A percentile compares a stretch with the other conserved stretches of the same genome.
Evolutionary conservation across 2,888 invertebrate species (phyloP).

Genomic region (Gastracanthus pulcherrimus): DNA sequence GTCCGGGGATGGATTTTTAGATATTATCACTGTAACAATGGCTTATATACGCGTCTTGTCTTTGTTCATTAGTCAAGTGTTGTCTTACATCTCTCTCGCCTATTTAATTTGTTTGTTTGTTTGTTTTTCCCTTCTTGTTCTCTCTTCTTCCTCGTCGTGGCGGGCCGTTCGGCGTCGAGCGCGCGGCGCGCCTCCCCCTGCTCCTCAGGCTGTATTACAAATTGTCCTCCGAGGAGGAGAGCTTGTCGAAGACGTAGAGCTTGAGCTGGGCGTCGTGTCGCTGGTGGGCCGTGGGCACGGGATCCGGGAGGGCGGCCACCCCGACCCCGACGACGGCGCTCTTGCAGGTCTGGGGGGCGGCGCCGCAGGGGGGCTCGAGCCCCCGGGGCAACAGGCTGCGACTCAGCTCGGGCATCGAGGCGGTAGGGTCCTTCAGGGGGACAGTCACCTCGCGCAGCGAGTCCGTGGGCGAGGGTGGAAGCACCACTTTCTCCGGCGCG

Average conservation of each 20-base stretch:
- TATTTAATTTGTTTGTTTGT: conserved; percentile 16
- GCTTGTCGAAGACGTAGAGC: conserved; percentile 73
- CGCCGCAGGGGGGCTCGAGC: conserved; percentile 72
- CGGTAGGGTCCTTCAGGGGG: conserved; percentile 72
- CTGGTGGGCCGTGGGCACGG: conserved; percentile 66
- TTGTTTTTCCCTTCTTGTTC: not conserved
- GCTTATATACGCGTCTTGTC: conserved; percentile 35
- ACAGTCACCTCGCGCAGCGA: conserved; percentile 72
- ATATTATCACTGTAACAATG: conserved; percentile 46
- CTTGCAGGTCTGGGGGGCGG: conserved; percentile 72
- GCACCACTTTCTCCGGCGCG: conserved; percentile 88
- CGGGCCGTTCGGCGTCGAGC: too few species aligned
- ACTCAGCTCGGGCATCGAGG: conserved; percentile 73
- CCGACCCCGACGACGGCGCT: too few species aligned
- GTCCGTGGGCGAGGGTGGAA: conserved; percentile 82
- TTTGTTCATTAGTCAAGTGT: conserved; percentile 49
- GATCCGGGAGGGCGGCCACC: too few species aligned
- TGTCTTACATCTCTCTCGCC: conserved; percentile 34
- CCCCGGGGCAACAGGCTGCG: conserved; percentile 70
- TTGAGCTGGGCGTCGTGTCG: conserved; percentile 73
- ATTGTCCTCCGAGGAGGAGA: conserved; percentile 73
- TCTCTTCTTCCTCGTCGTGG: not conserved
- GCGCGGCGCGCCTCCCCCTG: not conserved
- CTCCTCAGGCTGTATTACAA: conserved; percentile 64
- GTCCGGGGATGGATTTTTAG: conserved; percentile 33